Base-by-base conservation (phyloP, 2,888 invertebrate species). In the Dascillus cervinus region DNA sequence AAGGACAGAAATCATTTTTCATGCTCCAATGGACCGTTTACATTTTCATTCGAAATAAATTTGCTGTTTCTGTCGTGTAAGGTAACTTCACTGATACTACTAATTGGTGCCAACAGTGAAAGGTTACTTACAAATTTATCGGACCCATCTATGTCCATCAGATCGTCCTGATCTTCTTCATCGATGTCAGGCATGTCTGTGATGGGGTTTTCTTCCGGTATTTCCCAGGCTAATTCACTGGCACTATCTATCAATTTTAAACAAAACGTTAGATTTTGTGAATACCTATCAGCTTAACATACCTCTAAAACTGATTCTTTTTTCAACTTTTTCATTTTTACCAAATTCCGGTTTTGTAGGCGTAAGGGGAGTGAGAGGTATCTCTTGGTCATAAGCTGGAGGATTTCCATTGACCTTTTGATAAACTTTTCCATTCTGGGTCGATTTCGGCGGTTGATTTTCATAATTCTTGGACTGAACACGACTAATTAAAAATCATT, bases 261-360 rank as follows among this genome's bases (percentile, higher is more conserved):
- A 6, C 19, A 19, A 8, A 8, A 19, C 5, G 8, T 19, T 19
- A 5, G 19, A 19, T 19, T 19, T 5, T 5, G 6, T 5, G 19
- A 19, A 6, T 19, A 19, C 19, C 8, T n/a, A n/a, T n/a, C n/a
- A n/a, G n/a, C n/a, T n/a, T n/a, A n/a, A n/a, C n/a, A 5, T 62
- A 73, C 77, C 77, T 70, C 71, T 70, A 52, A 77, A 76, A 45
- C 75, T 65, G 26, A 75, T 62, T 11, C 75, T 22, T 69, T 71
- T 42, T 29, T 40, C 37, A 11, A 9, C 19, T 19, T 32, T 66
- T 27, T 65, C 59, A 29, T 63, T 62, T 39, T 31, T 47, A 38
- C 11, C 55, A 53, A 26, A 50, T 58, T 22, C 60, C 49, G 34
- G 58, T 56, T 27, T 60, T 55, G 15, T 58, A 39, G 4, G 61